Evolutionary conservation across 2,113 vertebrate species (phyloP), one percentile per base, ranked within the genome.

Genomic region (Thunnus maccoyii): DNA sequence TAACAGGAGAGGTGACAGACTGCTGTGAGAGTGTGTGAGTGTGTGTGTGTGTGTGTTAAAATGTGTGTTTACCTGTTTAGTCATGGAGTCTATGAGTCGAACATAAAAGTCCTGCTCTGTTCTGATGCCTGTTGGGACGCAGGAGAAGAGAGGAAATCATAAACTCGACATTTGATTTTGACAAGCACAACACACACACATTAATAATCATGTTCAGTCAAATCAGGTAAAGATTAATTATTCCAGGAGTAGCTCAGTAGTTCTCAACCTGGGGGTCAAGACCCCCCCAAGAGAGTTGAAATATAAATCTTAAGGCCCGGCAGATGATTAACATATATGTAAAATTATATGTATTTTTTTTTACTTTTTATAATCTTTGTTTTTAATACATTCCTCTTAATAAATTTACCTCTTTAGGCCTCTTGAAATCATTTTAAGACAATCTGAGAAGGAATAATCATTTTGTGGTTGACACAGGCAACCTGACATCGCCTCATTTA

Each of bases 41-140:
- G 61, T 47, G 71, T 30, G 22, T 50, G 69, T 58, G 47, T 66
- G 62, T 58, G 80, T 54, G 67, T 54, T 30, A 55, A 55, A 20
- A 55, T 55, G 55, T 47, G 78, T 64, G 55, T 76, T 88, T 88
- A 93, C 93, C 92, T 94, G 92, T 91, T 94, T 94, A 86, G 90
- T 94, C 92, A 93, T 92, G 78, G 93, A 94, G 90, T 94, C 93
- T 78, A 94, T 92, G 79, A 94, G 91, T 72, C 93, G 88, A 75
- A 94, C 93, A 64, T 92, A 94, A 70, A 94, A 92, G 89, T 94
- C 93, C 81, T 94, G 93, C n/a, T 94, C 93, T 80, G 93, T 93
- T 91, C 93, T 91, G 92, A 93, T 92, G 77, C 94, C 93, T 93
- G 88, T 86, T 65, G 46, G 71, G 55, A 78, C 25, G 52, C 64